phyloP scores from a whole-genome alignment of 2,113 vertebrate species.

The Sula dactylatra region DNA sequence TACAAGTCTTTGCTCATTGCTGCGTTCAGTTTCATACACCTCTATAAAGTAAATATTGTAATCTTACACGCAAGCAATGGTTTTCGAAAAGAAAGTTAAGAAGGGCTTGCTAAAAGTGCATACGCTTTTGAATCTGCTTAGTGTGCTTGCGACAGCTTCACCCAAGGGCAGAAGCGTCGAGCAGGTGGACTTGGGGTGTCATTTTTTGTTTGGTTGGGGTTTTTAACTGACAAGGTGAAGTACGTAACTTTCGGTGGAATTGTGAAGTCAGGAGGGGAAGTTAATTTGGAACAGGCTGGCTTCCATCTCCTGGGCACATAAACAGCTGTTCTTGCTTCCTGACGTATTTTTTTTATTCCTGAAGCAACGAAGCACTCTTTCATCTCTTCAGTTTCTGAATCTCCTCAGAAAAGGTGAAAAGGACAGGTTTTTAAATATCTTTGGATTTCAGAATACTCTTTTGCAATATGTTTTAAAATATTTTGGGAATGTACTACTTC shows the following conservation, averaged over 20 bases:
- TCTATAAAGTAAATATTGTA: fast-evolving
- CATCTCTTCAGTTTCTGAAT: not conserved
- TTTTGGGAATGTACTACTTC: not conserved
- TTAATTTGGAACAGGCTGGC: not conserved
- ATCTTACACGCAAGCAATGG: fast-evolving
- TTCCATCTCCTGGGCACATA: not conserved
- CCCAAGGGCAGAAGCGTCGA: not conserved
- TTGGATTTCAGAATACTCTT: not conserved
- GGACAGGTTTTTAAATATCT: not conserved
- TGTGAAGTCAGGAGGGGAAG: not conserved
- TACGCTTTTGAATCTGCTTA: not conserved
- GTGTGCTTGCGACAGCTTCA: fast-evolving
- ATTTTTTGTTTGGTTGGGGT: fast-evolving
- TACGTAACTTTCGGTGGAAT: not conserved
- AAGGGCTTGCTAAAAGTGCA: fast-evolving
- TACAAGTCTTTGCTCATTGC: not conserved
- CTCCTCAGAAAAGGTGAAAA: not conserved
- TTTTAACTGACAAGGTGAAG: not conserved
- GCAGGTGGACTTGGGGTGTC: not conserved
- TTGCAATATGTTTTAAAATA: not conserved
- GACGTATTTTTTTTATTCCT: not conserved
- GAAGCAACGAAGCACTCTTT: not conserved
- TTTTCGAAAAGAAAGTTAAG: not conserved
- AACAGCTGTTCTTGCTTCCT: not conserved
- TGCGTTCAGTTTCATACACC: fast-evolving